Evolutionary conservation across 2,113 vertebrate genomes (phyloP), one percentile per base, ranked within the genome.

Genomic region (Chaetops frenatus): DNA sequence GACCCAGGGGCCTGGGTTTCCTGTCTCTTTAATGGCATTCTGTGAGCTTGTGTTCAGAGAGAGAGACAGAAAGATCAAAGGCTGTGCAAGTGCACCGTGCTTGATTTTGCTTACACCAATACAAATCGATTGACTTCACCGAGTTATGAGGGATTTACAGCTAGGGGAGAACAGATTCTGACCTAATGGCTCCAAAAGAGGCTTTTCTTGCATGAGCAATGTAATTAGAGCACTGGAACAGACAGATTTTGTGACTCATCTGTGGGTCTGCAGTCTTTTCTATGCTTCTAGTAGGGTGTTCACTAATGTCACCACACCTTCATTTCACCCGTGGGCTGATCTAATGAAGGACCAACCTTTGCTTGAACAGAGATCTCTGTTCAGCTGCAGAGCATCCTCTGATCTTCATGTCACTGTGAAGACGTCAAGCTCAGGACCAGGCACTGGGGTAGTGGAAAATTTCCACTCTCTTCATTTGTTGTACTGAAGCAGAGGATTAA

Each of bases 171-270:
- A 88, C 64, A 83, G 71, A 86, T 92, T 93, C 88, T 94, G 92
- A 96, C 96, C 92, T 95, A 88, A 92, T 95, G 94, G 71, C 93
- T 96, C 90, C 79, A 73, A 90, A 76, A 83, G 90, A 94, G 90
- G 87, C 93, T 96, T 93, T 96, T 96, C 79, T 86, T 94, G 71
- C 90, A 92, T 95, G 88, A 97, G 83, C 94, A 92, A 96, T 94
- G 88, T 97, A 94, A 97, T 96, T 95, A 97, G 93, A 96, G 76
- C 92, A 95, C 85, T 96, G 90, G 76, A 96, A 96, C 71, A 95
- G 93, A 82, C 74, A 93, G 90, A 67, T 90, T 96, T 96, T 0
- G 9, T 97, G 95, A 96, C 84, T 95, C 93, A 96, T 97, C 90
- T 90, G 90, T 96, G 94, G 95, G 87, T 96, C 94, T 96, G 79